Percentiles rank a stretch among this genome's conserved stretches.
These are phyloP conservation scores for Alloplasta piceator DNA, from an alignment of 2,888 invertebrate species.

Conservation along the genomic window DNA sequence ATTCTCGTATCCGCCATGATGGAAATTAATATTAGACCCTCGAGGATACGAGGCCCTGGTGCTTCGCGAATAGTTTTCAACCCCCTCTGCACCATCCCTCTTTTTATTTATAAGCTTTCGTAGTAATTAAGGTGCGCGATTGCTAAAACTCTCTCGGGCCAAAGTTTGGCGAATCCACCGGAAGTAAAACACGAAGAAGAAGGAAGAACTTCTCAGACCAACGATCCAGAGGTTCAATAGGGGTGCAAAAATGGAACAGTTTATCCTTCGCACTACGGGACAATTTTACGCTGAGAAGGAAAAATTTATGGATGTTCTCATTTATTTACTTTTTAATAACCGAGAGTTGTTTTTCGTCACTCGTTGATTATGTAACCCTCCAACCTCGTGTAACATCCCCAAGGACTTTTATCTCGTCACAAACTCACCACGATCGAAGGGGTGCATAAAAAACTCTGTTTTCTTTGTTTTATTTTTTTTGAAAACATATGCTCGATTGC, in stretches of 20 bases:
- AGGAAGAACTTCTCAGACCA: neutral
- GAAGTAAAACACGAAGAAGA: conserved; percentile 20
- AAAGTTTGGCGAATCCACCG: conserved; percentile 7
- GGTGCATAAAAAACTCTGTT: too few relatives aligned
- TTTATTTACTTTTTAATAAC: conserved; percentile 19
- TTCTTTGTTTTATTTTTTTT: too few relatives aligned
- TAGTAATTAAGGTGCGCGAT: neutral
- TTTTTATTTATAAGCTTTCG: too few relatives aligned
- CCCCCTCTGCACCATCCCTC: neutral
- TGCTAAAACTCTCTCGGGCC: conserved; percentile 17
- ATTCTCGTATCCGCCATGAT: conserved; percentile 10
- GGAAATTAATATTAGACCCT: conserved; percentile 52
- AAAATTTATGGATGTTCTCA: conserved; percentile 29
- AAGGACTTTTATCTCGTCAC: conserved; percentile 10
- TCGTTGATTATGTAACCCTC: conserved; percentile 31
- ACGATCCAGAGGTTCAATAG: too few relatives aligned
- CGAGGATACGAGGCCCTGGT: conserved; percentile 3
- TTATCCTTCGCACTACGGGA: conserved; percentile 27
- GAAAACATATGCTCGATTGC: too few relatives aligned
- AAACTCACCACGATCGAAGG: too few relatives aligned
- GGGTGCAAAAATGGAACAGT: neutral
- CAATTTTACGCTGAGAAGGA: conserved; percentile 38
- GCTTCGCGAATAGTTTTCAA: conserved; percentile 30
- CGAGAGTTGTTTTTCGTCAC: conserved; percentile 16
- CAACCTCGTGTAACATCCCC: conserved; percentile 43